A percentile compares a stretch with the other conserved stretches of the same genome.
Evolutionary conservation across 2,797 vertebrate species (phyloP).

Genomic region (Chanos chanos): DNA sequence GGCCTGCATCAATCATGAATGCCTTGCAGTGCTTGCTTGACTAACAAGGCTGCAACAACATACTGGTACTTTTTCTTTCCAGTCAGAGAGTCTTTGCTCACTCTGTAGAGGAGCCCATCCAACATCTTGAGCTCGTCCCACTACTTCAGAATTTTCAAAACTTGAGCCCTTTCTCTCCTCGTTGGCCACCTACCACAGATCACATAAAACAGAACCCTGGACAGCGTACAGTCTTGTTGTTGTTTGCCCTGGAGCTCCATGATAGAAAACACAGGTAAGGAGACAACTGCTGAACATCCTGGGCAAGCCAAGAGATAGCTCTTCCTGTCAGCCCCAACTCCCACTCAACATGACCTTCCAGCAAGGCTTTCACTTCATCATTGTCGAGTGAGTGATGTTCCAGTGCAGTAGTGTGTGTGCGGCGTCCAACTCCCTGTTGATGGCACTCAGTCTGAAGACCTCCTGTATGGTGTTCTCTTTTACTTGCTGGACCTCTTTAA

Average conservation of each 20-base stretch:
- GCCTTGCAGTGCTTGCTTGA: not conserved
- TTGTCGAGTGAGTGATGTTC: too few relatives aligned
- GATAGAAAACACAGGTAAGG: not conserved
- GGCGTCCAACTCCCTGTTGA: too few relatives aligned
- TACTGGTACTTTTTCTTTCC: too few relatives aligned
- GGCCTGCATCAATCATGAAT: not conserved
- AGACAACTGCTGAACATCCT: not conserved
- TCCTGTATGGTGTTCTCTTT: too few relatives aligned
- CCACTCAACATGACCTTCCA: conserved; percentile 1
- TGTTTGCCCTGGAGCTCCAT: not conserved
- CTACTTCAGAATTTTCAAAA: not conserved
- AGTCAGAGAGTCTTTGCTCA: too few relatives aligned
- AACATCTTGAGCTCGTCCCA: not conserved
- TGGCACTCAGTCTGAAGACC: too few relatives aligned
- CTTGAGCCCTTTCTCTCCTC: not conserved
- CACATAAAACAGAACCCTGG: not conserved
- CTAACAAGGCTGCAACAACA: not conserved
- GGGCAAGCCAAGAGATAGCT: not conserved
- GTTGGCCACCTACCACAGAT: not conserved
- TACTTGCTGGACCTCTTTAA: too few relatives aligned
- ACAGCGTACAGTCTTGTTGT: not conserved
- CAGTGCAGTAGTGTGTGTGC: too few relatives aligned
- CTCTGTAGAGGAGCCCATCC: not conserved
- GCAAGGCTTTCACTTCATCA: not conserved
- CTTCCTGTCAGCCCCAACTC: not conserved